Evolutionary conservation across 2,888 invertebrate genomes (phyloP).

Genomic region (Endomychus coccineus): DNA sequence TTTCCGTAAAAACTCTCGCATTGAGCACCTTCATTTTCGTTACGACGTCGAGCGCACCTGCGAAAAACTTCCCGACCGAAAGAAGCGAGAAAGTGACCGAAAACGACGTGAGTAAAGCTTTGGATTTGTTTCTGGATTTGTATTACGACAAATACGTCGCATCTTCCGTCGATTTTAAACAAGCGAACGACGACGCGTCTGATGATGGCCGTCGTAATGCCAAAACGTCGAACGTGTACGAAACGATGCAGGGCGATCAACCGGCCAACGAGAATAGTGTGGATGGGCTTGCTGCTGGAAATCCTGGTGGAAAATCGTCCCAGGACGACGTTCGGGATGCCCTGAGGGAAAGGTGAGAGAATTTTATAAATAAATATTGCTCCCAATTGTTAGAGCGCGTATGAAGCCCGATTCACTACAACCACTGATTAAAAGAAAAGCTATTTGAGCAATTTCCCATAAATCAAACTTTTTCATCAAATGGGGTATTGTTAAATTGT

Average conservation of each 20-base stretch:
- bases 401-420: conserved; percentile 16
- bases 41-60: no score
- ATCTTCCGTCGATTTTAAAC: no score
- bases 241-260: conserved; percentile 26
- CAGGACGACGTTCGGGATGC: conserved; percentile 18
- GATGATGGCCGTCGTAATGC: neutral
- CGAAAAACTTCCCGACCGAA: no score
- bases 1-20: no score
- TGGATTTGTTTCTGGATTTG: conserved; percentile 18
- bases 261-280: conserved; percentile 15
- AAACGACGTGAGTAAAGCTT: conserved; percentile 18
- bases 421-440: no score
- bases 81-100: no score
- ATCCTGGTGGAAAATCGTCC: conserved; percentile 10
- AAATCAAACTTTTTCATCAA: no score
- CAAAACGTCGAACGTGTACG: conserved; percentile 19
- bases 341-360: conserved; percentile 22
- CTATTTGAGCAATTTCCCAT: no score
- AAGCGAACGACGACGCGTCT: neutral
- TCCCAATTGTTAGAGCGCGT: conserved; percentile 19
- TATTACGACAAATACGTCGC: conserved; percentile 21
- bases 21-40: no score
- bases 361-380: no score
- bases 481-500: no score
- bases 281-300: no score